phyloP scores from a whole-genome alignment of 2,113 vertebrate genomes.

The Zeus faber region DNA sequence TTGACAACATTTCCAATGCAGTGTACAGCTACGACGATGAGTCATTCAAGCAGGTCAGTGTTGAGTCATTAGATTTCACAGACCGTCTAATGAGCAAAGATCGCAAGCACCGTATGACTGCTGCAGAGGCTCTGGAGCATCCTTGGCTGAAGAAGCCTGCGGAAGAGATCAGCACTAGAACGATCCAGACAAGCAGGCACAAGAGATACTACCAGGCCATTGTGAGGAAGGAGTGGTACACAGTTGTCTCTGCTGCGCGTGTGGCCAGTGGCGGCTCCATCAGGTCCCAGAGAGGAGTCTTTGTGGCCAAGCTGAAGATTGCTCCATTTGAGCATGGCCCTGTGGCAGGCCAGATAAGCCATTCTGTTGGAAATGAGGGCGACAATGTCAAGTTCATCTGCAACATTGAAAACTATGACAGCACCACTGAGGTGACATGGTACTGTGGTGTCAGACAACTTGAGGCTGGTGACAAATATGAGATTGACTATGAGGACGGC shows the following conservation, averaged over 20 bases:
- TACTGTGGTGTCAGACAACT: slow-evolving; percentile 95
- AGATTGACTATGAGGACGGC: slow-evolving; percentile 93
- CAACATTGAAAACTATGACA: slow-evolving; percentile 94
- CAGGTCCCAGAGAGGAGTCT: slow-evolving; percentile 88
- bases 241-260: slow-evolving; percentile 90
- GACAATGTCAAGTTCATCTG: slow-evolving; percentile 86
- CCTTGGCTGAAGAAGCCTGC: slow-evolving; percentile 85
- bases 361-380: slow-evolving; percentile 83
- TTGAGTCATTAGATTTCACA: slow-evolving; percentile 92
- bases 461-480: slow-evolving; percentile 87
- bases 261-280: slow-evolving; percentile 90
- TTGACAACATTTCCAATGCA: slow-evolving; percentile 93
- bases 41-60: slow-evolving; percentile 86
- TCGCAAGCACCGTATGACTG: slow-evolving; percentile 92
- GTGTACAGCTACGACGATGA: slow-evolving; percentile 96
- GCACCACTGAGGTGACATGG: slow-evolving; percentile 93
- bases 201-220: slow-evolving; percentile 92
- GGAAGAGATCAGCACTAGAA: slow-evolving; percentile 84
- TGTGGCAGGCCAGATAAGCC: slow-evolving; percentile 85
- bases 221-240: slow-evolving; percentile 91
- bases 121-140: slow-evolving; percentile 89
- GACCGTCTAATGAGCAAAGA: slow-evolving; percentile 93
- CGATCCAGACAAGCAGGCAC: slow-evolving; percentile 86
- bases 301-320: slow-evolving; percentile 92
- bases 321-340: slow-evolving; percentile 95